Conservation (phyloP, 2,888 invertebrate genomes). For the Odontomyia ornata region DNA sequence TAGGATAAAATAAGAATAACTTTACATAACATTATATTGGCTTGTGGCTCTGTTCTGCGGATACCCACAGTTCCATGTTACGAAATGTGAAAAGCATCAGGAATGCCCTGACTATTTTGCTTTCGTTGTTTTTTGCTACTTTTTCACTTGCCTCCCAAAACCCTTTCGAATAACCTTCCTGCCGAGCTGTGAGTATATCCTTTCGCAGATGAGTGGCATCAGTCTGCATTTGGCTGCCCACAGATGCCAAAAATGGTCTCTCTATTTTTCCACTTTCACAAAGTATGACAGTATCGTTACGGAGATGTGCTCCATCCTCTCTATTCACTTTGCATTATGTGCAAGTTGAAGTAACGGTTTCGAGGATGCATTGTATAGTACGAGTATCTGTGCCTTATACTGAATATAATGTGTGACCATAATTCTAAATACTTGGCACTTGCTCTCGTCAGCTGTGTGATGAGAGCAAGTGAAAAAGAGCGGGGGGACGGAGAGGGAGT, state of each 20-base stretch:
- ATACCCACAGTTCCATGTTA: background rate
- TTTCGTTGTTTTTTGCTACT: background rate
- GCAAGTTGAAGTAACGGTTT: too few species aligned
- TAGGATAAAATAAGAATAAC: conserved; percentile 19
- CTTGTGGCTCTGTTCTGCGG: conserved; percentile 5
- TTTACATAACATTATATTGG: conserved; percentile 30
- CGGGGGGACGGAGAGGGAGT: too few species aligned
- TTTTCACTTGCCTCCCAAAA: too few species aligned
- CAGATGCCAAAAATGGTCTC: conserved; percentile 41
- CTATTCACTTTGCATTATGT: background rate
- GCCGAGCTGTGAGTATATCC: background rate
- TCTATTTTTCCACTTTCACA: conserved; percentile 27
- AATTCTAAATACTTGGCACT: conserved; percentile 29
- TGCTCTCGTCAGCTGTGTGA: background rate
- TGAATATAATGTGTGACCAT: conserved; percentile 31
- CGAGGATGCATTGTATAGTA: background rate
- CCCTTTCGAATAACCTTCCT: background rate
- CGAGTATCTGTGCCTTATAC: background rate
- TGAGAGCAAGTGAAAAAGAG: background rate
- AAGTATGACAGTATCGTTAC: conserved; percentile 4
- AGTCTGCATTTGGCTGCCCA: conserved; percentile 4
- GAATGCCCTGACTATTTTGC: background rate
- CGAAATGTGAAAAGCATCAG: conserved; percentile 33
- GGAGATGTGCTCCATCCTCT: background rate
- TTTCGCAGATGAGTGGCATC: background rate